These are phyloP conservation scores for Cisticola juncidis DNA, from an alignment of 2,113 vertebrate species.

Conservation along the genomic window DNA sequence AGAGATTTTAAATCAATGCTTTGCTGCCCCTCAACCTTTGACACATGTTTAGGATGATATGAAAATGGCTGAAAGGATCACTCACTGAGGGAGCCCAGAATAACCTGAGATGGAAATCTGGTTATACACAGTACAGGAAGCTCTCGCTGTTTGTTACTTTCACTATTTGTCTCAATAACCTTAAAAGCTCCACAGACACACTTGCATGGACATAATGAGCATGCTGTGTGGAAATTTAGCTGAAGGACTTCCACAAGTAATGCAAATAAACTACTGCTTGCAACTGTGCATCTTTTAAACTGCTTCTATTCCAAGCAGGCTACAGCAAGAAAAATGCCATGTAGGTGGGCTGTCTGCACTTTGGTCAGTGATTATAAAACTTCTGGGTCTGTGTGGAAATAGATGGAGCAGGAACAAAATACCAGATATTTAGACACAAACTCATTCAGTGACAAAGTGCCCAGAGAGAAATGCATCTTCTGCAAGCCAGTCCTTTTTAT, in stretches of 20 bases:
- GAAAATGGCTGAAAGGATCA: neutral
- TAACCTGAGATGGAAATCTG: neutral
- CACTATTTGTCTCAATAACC: slow-evolving; percentile 46
- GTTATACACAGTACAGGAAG: slow-evolving; percentile 4
- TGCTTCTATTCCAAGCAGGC: neutral
- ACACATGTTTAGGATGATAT: neutral
- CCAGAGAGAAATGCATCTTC: neutral
- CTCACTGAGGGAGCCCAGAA: neutral
- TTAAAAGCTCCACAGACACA: slow-evolving; percentile 50
- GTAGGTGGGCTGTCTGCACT: neutral
- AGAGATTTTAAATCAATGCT: neutral
- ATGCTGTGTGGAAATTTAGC: slow-evolving; percentile 44
- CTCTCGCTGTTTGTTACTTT: neutral
- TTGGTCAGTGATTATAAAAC: slow-evolving; percentile 4
- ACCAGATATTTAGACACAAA: neutral
- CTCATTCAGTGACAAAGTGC: neutral
- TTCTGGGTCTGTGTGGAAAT: neutral
- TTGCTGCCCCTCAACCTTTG: neutral
- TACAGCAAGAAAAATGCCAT: slow-evolving; percentile 26
- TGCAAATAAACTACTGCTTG: neutral
- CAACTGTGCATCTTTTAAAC: slow-evolving; percentile 24
- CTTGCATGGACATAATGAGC: slow-evolving; percentile 39
- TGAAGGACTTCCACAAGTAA: slow-evolving; percentile 9
- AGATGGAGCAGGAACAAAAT: neutral
- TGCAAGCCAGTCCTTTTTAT: neutral